Conservation (phyloP, 2,888 invertebrate genomes). For the Tipula confusa region DNA sequence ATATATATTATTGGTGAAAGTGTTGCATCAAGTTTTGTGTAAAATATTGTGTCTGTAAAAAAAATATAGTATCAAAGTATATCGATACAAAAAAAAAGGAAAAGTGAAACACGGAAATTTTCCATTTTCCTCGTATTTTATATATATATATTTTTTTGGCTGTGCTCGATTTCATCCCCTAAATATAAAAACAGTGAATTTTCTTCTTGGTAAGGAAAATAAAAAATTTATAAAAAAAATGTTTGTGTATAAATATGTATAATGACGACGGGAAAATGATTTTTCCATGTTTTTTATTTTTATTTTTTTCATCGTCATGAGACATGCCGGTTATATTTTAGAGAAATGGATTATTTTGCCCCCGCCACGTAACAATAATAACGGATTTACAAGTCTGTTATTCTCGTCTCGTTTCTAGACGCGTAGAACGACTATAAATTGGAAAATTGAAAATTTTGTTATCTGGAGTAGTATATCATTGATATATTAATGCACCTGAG, state of each 20-base stretch:
- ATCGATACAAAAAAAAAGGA: neutral
- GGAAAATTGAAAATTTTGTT: neutral
- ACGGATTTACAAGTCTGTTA: neutral
- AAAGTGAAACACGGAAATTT: neutral
- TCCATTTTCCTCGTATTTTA: neutral
- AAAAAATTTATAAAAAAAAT: neutral
- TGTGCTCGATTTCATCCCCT: neutral
- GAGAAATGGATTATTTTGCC: neutral
- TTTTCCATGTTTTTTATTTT: neutral
- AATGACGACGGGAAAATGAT: neutral
- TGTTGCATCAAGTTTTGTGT: neutral
- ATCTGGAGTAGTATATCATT: neutral
- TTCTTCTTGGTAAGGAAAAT: neutral
- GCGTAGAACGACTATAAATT: neutral
- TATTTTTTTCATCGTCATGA: neutral
- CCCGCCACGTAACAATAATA: neutral
- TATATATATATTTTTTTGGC: neutral
- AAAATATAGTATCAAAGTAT: no score
- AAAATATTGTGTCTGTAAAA: neutral
- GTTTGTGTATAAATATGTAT: neutral
- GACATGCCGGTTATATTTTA: neutral
- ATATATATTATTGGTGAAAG: neutral
- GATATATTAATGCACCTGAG: neutral
- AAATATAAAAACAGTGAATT: constrained; percentile 3
- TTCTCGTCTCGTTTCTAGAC: neutral